Evolutionary conservation across 2,888 invertebrate genomes (phyloP), one percentile per base, ranked within the genome.

Genomic region (Spilosoma lubricipeda): DNA sequence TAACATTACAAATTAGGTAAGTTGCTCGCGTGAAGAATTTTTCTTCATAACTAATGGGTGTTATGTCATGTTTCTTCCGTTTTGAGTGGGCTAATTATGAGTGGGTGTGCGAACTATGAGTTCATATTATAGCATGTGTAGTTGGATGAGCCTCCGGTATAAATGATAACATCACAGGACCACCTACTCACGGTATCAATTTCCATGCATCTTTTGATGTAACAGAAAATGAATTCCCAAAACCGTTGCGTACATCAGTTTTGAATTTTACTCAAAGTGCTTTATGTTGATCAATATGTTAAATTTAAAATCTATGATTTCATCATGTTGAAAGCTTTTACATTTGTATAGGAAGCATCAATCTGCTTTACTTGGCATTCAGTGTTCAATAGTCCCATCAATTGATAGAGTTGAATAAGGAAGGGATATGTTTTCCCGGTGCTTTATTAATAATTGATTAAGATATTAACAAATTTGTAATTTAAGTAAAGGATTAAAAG

Each of bases 1-100:
- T 86, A 76, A 82, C 85, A 72, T 82, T 75, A 71, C 75, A 74
- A 83, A 84, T 80, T 79, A 77, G 71, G 78, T 75, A 67, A 64
- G 63, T 63, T 48, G 48, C 33, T 70, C 59, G 73, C 67, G 70
- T 70, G 23, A 72, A 71, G 69, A 70, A 59, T n/a, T 52, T 18
- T 27, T n/a, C 18, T 59, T 42, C 20, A 42, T 39, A 42, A 20
- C 42, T 59, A 70, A 27, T 63, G 59, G 1, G 8, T 27, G 70
- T 70, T 71, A 63, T 42, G 27, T 72, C 42, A 68, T 63, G 23
- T 36, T 42, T 39, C 72, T 72, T 39, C 33, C 59, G 68, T 68
- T 68, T 67, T 64, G 42, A 27, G 64, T 20, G 30, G 69, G 13
- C 27, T 67, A 18, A 69, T 33, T 52, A 69, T 23, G 63, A 39